phyloP scores from a whole-genome alignment of 2,113 vertebrate species.

The Pterophyllum scalare region DNA sequence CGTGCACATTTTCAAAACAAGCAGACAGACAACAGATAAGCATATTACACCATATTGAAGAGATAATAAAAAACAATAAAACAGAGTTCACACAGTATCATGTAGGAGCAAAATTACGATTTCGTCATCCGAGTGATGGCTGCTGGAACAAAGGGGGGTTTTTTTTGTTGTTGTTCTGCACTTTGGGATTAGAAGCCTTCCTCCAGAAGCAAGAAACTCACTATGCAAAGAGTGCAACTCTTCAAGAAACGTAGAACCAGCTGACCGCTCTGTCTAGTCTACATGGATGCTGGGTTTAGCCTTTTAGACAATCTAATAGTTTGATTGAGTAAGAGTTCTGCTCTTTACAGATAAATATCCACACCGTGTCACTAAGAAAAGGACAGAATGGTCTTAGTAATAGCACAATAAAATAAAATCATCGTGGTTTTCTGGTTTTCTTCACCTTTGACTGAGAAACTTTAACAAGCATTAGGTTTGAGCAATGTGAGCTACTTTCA shows the following conservation, averaged over 20 bases:
- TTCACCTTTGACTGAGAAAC: neutral
- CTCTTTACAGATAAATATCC: neutral
- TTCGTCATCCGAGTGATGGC: neutral
- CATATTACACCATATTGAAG: neutral
- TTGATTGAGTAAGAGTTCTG: neutral
- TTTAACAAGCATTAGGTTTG: neutral
- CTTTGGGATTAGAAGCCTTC: slow-evolving; percentile 1
- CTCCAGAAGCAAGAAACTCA: neutral
- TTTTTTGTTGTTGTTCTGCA: neutral
- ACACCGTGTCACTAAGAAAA: neutral
- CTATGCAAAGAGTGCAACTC: neutral
- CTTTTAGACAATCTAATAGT: neutral
- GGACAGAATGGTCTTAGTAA: neutral
- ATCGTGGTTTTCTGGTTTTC: neutral
- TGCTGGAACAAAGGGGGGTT: neutral
- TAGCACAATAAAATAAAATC: neutral
- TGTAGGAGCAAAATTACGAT: neutral
- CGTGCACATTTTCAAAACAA: neutral
- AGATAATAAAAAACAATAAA: neutral
- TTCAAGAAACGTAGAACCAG: neutral
- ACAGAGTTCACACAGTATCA: neutral
- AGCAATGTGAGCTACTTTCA: neutral
- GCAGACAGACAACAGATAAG: neutral
- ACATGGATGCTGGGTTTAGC: neutral
- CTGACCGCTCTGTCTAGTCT: neutral